Evolutionary conservation across 2,888 invertebrate species (phyloP), one percentile per base, ranked within the genome.

Genomic region (Julus scandinavius): DNA sequence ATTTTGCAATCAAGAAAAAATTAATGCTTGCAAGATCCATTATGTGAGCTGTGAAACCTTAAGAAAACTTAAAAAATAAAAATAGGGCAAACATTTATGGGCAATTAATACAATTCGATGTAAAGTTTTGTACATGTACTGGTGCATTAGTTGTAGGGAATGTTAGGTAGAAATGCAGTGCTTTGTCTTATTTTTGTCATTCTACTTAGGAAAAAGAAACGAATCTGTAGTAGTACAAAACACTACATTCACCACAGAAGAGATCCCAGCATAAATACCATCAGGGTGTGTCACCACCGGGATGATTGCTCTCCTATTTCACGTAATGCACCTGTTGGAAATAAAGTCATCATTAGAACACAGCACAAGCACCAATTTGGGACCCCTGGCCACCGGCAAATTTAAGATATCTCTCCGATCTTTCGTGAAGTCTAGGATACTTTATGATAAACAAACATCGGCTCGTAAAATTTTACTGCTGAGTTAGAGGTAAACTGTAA

Each of bases 231-330:
- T 89, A 87, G 58, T 87, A 85, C 85, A 88, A 89, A 89, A 88
- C 86, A 89, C 89, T 89, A 89, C 89, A 89, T 85, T 89, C 89
- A 89, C 89, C 89, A 89, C 89, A 88, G 83, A 85, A 87, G 87
- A 88, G 88, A 87, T 89, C 89, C 89, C 88, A 88, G 89, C 88
- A 89, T 88, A 89, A 88, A 88, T 89, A 89, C 88, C 89, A 87
- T 89, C 85, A 88, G 85, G 87, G 85, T 88, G 80, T 38, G 88
- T 88, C 88, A 88, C 88, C 89, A 50, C 72, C 87, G 17, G 89
- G 88, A 87, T 87, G 88, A 88, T 89, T 80, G 80, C 80, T 80
- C 80, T 80, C 89, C 89, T 89, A 89, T 87, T 86, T 45, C 85
- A 85, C 86, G 84, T 85, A 89, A 87, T 80, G 88, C 87, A 89